Evolutionary conservation across 1,140 invertebrate genomes (phyloP), one percentile per base, ranked within the genome.

Genomic region (Hyposmocoma kahamanoa): DNA sequence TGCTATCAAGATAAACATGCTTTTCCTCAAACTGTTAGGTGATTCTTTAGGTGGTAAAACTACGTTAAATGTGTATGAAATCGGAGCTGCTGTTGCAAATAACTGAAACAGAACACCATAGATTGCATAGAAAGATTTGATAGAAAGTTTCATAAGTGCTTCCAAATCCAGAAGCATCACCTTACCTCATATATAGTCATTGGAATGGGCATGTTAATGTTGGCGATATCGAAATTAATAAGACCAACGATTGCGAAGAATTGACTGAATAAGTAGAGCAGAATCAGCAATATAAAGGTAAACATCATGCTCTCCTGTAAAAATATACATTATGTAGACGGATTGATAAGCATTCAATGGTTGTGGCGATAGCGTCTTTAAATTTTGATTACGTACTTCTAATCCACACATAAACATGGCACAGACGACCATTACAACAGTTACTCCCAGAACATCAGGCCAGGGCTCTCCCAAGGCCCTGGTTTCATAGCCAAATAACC

Each of bases 371-470:
- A 6, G 13, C 24, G 5, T 26, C 24, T 26, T 30, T 1, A 30
- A 10, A 2, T 30, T 30, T 39, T 26, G 5, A 39, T 32, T 20
- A 56, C 59, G 69, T 73, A 91, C 91, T 87, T 92, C 91, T 30
- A 92, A 72, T 13, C 91, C 91, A 59, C 91, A 87, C 89, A 92
- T 91, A 60, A 91, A 92, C 85, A 92, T 89, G 42, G 88, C 87
- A 4, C 90, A 91, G 2, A 91, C 88, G 1, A 92, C 82, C 59
- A 90, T 86, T 2, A 91, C 88, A 10, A 92, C 90, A 0, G 88
- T 89, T 4, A 92, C 89, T n/a, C 91, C 91, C 15, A 92, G 61
- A 0, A 92, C 88, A 78, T 92, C 91, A 36, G 91, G 90, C 89
- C 90, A 91, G 3, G 91, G 90, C 66, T 92, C 91, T 1, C 90